Evolutionary conservation across 1,140 invertebrate species (phyloP).

Genomic region (Fopius arisanus): DNA sequence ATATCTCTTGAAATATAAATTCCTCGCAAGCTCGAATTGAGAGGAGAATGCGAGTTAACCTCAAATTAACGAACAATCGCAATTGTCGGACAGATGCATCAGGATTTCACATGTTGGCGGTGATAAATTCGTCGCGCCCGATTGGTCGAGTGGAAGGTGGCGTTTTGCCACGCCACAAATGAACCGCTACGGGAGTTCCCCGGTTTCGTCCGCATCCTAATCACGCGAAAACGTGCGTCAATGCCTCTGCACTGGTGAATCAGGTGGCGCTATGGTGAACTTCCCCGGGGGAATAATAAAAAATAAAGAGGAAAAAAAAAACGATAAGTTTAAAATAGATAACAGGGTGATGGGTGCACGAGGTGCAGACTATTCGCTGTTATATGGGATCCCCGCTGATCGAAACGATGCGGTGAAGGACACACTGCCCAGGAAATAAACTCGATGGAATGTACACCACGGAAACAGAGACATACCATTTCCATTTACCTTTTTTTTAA

Average conservation of each 20-base stretch:
- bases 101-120: background rate
- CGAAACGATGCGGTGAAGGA: background rate
- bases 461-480: background rate
- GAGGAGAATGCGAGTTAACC: too few species aligned
- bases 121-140: background rate
- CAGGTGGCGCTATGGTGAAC: background rate
- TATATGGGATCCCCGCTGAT: background rate
- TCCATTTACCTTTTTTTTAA: background rate
- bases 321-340: conserved; percentile 10
- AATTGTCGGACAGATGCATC: background rate
- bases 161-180: background rate
- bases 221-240: conserved; percentile 14
- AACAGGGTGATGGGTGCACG: background rate
- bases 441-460: background rate
- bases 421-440: background rate
- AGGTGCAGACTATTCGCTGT: background rate
- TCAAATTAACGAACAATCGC: background rate
- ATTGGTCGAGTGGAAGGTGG: background rate
- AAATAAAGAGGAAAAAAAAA: too few species aligned
- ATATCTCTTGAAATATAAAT: too few species aligned
- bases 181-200: background rate
- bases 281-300: background rate
- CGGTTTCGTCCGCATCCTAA: background rate
- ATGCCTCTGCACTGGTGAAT: background rate
- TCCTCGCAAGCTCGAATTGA: too few species aligned